These are phyloP conservation scores for Lasaia peninsularis DNA, from an alignment of 1,140 invertebrate species.

Conservation along the genomic window DNA sequence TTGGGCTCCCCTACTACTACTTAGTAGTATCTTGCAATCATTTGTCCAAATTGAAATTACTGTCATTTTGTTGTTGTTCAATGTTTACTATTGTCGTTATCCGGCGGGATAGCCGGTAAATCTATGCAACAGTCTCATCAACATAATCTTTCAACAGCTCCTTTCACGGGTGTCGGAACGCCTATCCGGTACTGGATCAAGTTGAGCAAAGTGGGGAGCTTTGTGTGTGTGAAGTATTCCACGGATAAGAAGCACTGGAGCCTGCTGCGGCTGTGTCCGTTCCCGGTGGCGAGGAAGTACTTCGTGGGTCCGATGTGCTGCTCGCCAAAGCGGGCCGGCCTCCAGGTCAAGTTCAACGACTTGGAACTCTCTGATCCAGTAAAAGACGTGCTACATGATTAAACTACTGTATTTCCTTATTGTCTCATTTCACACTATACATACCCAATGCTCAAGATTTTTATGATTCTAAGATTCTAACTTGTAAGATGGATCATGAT, in stretches of 20 bases:
- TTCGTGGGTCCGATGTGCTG: conserved; percentile 48
- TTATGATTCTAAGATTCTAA: no score
- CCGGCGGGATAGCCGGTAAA: no score
- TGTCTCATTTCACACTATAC: no score
- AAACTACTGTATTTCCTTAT: not conserved
- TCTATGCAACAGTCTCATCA: no score
- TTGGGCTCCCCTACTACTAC: no score
- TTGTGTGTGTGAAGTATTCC: conserved; percentile 53
- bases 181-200: conserved; percentile 52
- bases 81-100: no score
- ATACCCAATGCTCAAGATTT: no score
- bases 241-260: conserved; percentile 40
- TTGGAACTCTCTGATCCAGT: conserved; percentile 30
- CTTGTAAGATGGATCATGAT: no score
- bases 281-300: conserved; percentile 25
- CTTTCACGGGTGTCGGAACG: conserved; percentile 34
- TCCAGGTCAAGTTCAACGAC: conserved; percentile 39
- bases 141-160: conserved; percentile 37
- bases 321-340: conserved; percentile 38
- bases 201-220: conserved; percentile 35
- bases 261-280: conserved; percentile 44
- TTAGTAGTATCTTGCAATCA: no score
- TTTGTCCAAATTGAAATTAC: no score
- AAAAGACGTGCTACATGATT: conserved; percentile 23
- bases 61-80: no score